These are phyloP conservation scores for Ellobius talpinus DNA, from an alignment of 2,113 vertebrate genomes.

Conservation along the genomic window DNA sequence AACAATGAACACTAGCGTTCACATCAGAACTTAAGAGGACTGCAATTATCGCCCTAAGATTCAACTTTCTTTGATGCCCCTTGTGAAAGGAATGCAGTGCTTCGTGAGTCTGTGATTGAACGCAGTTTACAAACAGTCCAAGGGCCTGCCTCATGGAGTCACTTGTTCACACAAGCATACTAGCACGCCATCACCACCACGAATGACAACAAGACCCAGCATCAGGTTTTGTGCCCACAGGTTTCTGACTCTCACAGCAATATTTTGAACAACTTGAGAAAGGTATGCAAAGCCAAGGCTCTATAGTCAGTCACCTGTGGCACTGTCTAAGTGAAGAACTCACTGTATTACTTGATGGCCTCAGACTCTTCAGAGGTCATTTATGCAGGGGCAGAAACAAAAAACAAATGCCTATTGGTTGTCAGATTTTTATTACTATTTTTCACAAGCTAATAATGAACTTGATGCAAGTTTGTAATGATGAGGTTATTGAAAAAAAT, in stretches of 20 bases:
- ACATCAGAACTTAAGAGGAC: conserved; percentile 76
- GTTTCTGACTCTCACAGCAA: conserved; percentile 87
- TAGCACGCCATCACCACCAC: conserved; percentile 79
- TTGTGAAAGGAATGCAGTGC: conserved; percentile 79
- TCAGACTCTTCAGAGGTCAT: conserved; percentile 79
- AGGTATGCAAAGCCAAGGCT: conserved; percentile 72
- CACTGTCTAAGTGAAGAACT: conserved; percentile 67
- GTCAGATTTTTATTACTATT: background rate
- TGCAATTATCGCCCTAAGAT: conserved; percentile 82
- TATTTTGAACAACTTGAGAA: conserved; percentile 87
- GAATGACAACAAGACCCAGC: conserved; percentile 75
- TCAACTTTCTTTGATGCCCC: conserved; percentile 66
- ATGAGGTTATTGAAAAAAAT: conserved; percentile 40
- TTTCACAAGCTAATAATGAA: conserved; percentile 48
- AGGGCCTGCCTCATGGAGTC: conserved; percentile 82
- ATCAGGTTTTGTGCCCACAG: conserved; percentile 86
- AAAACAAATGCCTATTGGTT: conserved; percentile 70
- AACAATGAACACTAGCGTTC: conserved; percentile 59
- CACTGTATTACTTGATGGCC: conserved; percentile 80
- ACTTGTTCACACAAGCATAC: conserved; percentile 75
- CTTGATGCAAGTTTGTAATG: conserved; percentile 68
- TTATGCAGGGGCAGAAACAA: conserved; percentile 66
- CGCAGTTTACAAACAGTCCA: conserved; percentile 77
- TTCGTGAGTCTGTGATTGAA: conserved; percentile 78
- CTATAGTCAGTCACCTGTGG: conserved; percentile 76